A percentile compares a stretch with the other conserved stretches of the same genome.
Conservation (phyloP, 92 coral and sea anemone species). For the Epizoanthus illoricatus region DNA sequence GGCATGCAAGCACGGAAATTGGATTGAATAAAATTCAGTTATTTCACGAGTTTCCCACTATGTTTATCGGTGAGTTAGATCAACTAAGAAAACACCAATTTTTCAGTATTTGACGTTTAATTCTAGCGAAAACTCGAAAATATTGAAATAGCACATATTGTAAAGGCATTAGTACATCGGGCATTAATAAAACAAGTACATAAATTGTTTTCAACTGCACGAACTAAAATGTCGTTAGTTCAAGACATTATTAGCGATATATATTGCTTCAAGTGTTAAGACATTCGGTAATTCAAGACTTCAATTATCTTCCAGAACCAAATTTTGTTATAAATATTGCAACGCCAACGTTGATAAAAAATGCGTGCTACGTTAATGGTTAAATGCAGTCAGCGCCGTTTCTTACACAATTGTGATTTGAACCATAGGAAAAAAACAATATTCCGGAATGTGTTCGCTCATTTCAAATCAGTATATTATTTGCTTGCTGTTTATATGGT, state of each 20-base stretch:
- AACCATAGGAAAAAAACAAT: no score
- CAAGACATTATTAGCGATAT: not conserved
- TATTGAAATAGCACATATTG: not conserved
- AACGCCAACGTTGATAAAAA: not conserved
- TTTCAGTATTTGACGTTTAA: not conserved
- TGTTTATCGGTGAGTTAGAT: not conserved
- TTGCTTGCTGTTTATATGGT: no score
- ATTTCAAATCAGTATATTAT: no score
- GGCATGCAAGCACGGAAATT: not conserved
- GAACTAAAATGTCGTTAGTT: not conserved
- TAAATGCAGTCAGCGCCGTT: no score
- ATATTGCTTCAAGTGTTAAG: not conserved
- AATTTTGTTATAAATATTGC: not conserved
- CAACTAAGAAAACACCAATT: not conserved
- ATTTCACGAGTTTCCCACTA: not conserved
- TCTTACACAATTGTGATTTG: no score
- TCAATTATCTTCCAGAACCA: not conserved
- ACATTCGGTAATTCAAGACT: not conserved
- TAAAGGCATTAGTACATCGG: not conserved
- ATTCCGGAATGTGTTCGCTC: no score
- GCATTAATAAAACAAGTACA: not conserved
- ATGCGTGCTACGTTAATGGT: not conserved
- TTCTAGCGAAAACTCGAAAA: not conserved
- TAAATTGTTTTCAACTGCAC: not conserved
- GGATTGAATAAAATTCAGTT: not conserved